These are phyloP conservation scores for Epizoanthus stellaris DNA, from an alignment of 92 coral and sea anemone genomes.

Conservation along the genomic window DNA sequence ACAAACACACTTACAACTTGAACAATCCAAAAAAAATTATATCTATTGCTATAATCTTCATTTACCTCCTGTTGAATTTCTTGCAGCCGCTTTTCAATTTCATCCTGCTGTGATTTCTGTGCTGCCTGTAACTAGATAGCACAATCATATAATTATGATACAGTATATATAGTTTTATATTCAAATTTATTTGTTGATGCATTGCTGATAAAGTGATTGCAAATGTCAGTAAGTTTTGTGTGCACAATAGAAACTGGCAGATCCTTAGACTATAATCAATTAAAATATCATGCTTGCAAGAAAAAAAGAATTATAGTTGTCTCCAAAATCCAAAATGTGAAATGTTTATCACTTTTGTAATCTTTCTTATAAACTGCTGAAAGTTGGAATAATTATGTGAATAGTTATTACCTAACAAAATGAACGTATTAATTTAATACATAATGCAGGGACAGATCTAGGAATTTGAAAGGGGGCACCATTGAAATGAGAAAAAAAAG, in stretches of 20 bases:
- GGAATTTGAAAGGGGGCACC: not conserved
- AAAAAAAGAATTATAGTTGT: no score
- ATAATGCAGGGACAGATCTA: no score
- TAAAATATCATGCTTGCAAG: no score
- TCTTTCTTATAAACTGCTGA: no score
- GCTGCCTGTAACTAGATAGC: constrained; percentile 79
- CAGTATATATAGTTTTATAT: not conserved
- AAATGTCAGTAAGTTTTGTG: no score
- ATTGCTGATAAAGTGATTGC: not conserved
- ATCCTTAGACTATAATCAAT: no score
- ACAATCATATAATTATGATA: not conserved
- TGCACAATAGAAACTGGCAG: not conserved
- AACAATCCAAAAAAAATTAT: constrained; percentile 25
- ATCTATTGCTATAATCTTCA: not conserved
- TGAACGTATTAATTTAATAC: no score
- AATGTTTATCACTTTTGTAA: no score
- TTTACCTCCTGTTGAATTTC: constrained; percentile 90
- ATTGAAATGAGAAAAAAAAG: not conserved
- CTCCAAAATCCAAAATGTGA: no score
- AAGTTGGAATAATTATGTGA: no score
- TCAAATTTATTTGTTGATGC: not conserved
- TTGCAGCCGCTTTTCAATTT: constrained; percentile 79
- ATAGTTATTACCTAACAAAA: no score
- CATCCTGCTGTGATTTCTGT: constrained; percentile 88
- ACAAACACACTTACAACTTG: not conserved